These are phyloP conservation scores for Leptobrachium ailaonicum DNA, from an alignment of 2,113 vertebrate genomes.

Conservation along the genomic window DNA sequence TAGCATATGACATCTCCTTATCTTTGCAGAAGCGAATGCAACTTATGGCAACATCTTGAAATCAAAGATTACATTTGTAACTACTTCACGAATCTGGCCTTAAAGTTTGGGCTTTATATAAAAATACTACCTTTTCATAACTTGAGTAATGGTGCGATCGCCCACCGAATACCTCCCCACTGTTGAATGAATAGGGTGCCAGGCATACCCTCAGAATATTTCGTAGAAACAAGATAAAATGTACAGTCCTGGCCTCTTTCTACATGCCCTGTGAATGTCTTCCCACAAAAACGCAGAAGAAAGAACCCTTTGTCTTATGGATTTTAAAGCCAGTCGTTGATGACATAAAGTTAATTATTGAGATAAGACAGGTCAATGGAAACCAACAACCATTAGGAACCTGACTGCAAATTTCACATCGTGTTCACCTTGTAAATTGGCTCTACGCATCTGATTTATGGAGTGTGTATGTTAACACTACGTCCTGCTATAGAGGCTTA, in stretches of 20 bases:
- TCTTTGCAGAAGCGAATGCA: no score
- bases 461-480: conserved; percentile 40
- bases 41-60: no score
- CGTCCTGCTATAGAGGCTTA: conserved; percentile 24
- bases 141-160: no score
- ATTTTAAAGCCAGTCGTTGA: conserved; percentile 19
- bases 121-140: no score
- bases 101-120: no score
- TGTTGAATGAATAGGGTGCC: no score
- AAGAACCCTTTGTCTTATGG: conserved; percentile 24
- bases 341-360: conserved; percentile 49
- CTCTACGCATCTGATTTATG: conserved; percentile 26
- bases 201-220: no score
- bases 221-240: no score
- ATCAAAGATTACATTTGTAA: no score
- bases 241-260: neutral
- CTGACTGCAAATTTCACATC: conserved; percentile 37
- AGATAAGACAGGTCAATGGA: conserved; percentile 47
- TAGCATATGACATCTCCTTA: no score
- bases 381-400: conserved; percentile 37
- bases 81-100: no score
- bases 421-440: conserved; percentile 42
- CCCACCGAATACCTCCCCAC: no score
- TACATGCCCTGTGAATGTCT: neutral
- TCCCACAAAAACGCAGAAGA: conserved; percentile 1